phyloP scores from a whole-genome alignment of 2,113 vertebrate genomes.

The Sylvietta virens region DNA sequence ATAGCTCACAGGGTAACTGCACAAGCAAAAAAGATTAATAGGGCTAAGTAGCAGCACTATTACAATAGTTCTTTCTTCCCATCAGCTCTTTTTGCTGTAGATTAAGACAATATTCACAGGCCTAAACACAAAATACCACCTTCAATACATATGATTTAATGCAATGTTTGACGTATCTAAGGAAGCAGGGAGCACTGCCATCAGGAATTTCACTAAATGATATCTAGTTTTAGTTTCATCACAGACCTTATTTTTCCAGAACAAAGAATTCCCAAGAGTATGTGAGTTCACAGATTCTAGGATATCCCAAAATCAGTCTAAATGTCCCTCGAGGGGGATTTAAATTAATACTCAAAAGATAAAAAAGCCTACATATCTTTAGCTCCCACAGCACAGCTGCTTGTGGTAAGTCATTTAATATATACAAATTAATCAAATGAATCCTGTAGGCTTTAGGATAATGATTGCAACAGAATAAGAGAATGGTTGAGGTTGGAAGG shows the following conservation, averaged over 20 bases:
- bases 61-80: neutral
- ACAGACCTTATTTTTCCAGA: neutral
- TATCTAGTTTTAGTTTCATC: neutral
- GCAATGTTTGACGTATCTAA: neutral
- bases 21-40: neutral
- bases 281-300: neutral
- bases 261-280: neutral
- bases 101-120: neutral
- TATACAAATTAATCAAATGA: neutral
- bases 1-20: neutral
- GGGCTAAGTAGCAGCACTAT: neutral
- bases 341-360: neutral
- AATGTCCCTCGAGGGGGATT: neutral
- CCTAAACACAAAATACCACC: neutral
- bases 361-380: neutral
- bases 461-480: neutral
- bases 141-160: neutral
- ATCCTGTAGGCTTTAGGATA: neutral
- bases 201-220: neutral
- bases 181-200: neutral
- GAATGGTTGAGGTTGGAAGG: neutral
- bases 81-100: neutral
- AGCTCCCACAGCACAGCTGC: neutral
- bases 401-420: neutral
- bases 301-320: neutral